These are phyloP conservation scores for Epinotia brunnichana DNA, from an alignment of 2,888 invertebrate species.

Conservation along the genomic window DNA sequence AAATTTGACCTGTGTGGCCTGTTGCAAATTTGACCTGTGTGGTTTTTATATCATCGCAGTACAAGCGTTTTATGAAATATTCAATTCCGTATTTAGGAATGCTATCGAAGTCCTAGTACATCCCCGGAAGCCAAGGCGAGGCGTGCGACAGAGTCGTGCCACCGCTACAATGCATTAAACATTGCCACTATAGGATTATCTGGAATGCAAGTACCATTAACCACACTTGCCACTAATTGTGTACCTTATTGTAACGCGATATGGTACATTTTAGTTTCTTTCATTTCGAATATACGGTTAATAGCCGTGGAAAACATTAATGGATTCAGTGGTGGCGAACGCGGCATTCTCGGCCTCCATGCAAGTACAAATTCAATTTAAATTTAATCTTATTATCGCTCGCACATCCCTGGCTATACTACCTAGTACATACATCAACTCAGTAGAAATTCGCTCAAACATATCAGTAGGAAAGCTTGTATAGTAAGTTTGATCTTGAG, in stretches of 20 bases:
- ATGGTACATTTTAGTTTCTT: background rate
- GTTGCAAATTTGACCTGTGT: too few relatives aligned
- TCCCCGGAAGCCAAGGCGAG: background rate
- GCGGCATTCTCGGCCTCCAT: background rate
- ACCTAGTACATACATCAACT: too few relatives aligned
- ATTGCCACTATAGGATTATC: background rate
- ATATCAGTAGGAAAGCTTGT: too few relatives aligned
- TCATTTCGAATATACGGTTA: background rate
- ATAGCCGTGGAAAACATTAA: constrained; percentile 5
- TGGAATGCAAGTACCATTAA: constrained; percentile 13
- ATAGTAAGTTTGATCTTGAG: too few relatives aligned
- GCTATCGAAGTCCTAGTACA: constrained; percentile 16
- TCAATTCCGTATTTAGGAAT: background rate
- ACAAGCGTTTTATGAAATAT: background rate
- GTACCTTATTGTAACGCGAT: background rate
- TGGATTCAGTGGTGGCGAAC: constrained; percentile 4
- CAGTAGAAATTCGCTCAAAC: too few relatives aligned
- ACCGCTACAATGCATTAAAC: constrained; percentile 33
- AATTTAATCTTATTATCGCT: too few relatives aligned
- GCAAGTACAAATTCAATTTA: background rate
- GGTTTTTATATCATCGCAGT: too few relatives aligned
- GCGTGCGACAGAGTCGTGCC: constrained; percentile 4
- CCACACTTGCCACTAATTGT: background rate
- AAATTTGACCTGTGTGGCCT: too few relatives aligned
- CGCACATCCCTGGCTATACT: too few relatives aligned